These are phyloP conservation scores for Gallinago media DNA, from an alignment of 2,113 vertebrate genomes.

Conservation along the genomic window DNA sequence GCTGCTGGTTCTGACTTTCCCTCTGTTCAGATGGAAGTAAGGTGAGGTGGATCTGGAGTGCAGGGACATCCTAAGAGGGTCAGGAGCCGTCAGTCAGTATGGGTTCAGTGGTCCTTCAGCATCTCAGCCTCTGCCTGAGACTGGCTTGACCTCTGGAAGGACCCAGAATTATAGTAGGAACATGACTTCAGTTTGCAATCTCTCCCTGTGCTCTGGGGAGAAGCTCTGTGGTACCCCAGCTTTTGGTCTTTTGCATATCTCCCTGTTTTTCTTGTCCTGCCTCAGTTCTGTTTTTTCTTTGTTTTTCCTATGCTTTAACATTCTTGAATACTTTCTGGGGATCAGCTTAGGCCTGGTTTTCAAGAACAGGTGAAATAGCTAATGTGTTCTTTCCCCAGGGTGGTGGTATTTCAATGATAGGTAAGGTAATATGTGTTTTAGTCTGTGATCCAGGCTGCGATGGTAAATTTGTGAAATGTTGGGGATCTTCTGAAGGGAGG, in stretches of 20 bases:
- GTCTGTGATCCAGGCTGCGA: background rate
- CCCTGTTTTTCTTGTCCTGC: background rate
- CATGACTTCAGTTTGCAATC: background rate
- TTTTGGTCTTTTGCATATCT: fast-evolving
- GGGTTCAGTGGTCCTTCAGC: background rate
- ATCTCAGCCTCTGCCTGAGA: background rate
- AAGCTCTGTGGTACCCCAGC: background rate
- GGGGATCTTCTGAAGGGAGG: background rate
- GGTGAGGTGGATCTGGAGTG: background rate
- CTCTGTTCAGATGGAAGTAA: background rate
- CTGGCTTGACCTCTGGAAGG: background rate
- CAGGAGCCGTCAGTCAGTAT: background rate
- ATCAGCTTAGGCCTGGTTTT: background rate
- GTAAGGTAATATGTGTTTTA: background rate
- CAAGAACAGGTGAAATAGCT: background rate
- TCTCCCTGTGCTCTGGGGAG: background rate
- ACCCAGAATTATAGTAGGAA: background rate
- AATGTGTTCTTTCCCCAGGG: background rate
- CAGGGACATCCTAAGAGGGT: background rate
- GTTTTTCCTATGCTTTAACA: background rate
- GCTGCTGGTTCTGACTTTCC: background rate
- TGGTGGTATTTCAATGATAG: background rate
- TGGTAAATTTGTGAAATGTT: background rate
- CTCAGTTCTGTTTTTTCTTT: background rate
- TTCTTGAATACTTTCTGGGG: background rate